Conservation (phyloP, 2,113 vertebrate species). For the Craseonycteris thonglongyai region DNA sequence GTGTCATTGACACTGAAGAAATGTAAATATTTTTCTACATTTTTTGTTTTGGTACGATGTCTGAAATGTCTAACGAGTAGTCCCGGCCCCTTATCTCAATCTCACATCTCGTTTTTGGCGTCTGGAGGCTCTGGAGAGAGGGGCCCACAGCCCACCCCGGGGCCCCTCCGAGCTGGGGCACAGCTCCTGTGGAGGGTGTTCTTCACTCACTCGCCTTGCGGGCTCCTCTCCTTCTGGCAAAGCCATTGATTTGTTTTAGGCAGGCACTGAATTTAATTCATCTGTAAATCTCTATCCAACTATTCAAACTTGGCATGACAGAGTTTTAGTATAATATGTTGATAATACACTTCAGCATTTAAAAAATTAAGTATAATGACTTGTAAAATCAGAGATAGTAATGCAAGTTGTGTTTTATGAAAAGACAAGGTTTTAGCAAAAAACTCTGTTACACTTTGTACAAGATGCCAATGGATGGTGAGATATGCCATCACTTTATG, state of each 20-base stretch:
- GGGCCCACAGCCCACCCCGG: accelerated
- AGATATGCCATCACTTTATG: background rate
- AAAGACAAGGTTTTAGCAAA: background rate
- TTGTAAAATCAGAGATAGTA: background rate
- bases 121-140: background rate
- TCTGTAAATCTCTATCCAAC: background rate
- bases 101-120: background rate
- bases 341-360: background rate
- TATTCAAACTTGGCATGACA: background rate
- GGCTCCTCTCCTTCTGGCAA: background rate
- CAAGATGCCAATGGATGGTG: background rate
- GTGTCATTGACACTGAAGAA: background rate
- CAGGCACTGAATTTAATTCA: background rate
- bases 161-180: accelerated
- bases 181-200: accelerated
- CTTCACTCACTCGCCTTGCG: accelerated
- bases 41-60: too few species aligned
- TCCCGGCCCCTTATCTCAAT: background rate
- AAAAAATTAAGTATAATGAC: background rate
- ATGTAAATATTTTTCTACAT: too few species aligned
- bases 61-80: too few species aligned
- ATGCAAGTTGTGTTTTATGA: background rate
- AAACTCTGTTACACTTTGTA: background rate
- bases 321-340: background rate
- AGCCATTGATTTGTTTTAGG: background rate